phyloP scores from a whole-genome alignment of 2,888 invertebrate genomes.

The Serripes groenlandicus region DNA sequence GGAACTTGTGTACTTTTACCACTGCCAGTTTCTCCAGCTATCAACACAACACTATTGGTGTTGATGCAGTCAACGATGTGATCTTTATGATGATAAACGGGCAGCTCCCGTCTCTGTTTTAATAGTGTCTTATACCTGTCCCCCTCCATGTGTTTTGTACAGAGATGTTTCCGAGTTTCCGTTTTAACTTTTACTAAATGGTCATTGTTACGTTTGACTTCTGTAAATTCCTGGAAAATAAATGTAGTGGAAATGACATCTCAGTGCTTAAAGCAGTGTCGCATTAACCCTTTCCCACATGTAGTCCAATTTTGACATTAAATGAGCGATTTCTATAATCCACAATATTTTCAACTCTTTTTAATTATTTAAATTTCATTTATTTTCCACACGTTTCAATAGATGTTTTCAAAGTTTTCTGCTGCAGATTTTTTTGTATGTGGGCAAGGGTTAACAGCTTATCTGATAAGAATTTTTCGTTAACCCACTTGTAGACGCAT shows the following conservation, averaged over 20 bases:
- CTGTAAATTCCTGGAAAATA: neutral
- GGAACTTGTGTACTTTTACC: conserved; percentile 86
- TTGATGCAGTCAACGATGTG: conserved; percentile 73
- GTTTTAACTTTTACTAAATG: neutral
- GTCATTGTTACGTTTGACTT: neutral
- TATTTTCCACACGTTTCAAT: too few relatives aligned
- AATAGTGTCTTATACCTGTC: conserved; percentile 70
- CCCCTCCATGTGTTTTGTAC: conserved; percentile 37
- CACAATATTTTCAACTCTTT: too few relatives aligned
- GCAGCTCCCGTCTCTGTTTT: conserved; percentile 75
- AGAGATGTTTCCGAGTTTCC: conserved; percentile 12
- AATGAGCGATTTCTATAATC: too few relatives aligned
- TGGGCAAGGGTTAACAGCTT: too few relatives aligned
- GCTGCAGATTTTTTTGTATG: too few relatives aligned
- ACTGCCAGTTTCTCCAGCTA: conserved; percentile 86
- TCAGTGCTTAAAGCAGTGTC: too few relatives aligned
- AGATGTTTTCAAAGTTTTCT: too few relatives aligned
- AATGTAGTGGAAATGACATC: neutral
- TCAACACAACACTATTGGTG: conserved; percentile 78
- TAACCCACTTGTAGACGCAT: too few relatives aligned
- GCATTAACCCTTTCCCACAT: too few relatives aligned
- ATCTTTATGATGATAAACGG: conserved; percentile 79
- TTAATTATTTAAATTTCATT: too few relatives aligned
- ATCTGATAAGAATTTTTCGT: too few relatives aligned
- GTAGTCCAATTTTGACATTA: too few relatives aligned